Percentiles rank a stretch among this genome's conserved stretches.
phyloP scores from a whole-genome alignment of 2,888 invertebrate genomes.

The Pilophorus perplexus region DNA sequence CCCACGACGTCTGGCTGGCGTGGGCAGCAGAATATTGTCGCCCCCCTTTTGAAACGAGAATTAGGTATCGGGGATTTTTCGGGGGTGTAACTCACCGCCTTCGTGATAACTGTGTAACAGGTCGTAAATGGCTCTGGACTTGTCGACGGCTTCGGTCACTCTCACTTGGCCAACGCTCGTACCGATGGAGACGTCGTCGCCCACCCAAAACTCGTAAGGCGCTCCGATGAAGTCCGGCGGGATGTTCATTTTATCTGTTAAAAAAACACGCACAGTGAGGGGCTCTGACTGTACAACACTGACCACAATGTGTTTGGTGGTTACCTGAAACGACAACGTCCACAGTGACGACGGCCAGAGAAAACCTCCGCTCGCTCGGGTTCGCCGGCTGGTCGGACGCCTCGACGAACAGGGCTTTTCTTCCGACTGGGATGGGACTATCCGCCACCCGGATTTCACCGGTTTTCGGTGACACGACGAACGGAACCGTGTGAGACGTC shows the following conservation, averaged over 20 bases:
- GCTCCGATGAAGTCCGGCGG: constrained; percentile 77
- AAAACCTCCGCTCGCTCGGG: constrained; percentile 77
- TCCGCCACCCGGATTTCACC: constrained; percentile 66
- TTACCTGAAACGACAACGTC: constrained; percentile 64
- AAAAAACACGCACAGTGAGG: no score
- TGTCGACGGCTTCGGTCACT: constrained; percentile 68
- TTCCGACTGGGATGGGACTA: constrained; percentile 65
- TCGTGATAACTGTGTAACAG: constrained; percentile 79
- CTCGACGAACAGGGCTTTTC: constrained; percentile 78
- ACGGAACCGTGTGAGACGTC: constrained; percentile 40
- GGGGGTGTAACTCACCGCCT: constrained; percentile 63
- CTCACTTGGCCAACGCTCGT: constrained; percentile 83
- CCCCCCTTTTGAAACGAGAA: no score
- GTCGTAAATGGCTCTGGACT: constrained; percentile 68
- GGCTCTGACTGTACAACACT: not conserved
- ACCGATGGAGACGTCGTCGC: constrained; percentile 78
- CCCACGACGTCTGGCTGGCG: no score
- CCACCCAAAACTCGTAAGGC: constrained; percentile 88
- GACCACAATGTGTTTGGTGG: no score
- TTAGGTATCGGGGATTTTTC: no score
- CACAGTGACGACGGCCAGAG: constrained; percentile 79
- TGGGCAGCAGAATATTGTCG: no score
- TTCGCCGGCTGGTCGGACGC: constrained; percentile 79
- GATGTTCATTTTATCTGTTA: constrained; percentile 56
- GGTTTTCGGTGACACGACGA: constrained; percentile 62